phyloP scores from a whole-genome alignment of 2,113 vertebrate species.

The Semnopithecus entellus region DNA sequence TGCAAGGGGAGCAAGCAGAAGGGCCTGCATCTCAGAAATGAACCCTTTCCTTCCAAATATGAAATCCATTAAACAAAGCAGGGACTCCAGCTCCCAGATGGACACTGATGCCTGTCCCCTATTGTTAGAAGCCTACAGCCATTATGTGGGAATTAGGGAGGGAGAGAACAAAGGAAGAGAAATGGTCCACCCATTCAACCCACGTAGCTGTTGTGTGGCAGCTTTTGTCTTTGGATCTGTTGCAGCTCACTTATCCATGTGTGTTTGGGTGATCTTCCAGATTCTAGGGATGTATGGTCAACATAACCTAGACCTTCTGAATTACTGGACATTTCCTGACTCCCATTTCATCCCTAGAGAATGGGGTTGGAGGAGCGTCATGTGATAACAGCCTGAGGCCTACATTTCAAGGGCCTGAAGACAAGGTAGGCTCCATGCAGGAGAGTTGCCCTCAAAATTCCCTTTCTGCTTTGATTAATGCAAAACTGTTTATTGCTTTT shows the following conservation, averaged over 20 bases:
- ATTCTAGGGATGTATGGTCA: background rate
- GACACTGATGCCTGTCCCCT: background rate
- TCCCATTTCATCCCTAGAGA: background rate
- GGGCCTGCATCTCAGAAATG: background rate
- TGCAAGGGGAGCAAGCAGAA: slow-evolving; percentile 24
- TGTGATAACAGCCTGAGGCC: background rate
- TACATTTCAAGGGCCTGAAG: background rate
- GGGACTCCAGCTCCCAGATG: background rate
- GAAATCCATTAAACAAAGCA: background rate
- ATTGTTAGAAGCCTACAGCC: background rate
- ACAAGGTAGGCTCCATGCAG: background rate
- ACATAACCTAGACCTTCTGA: background rate
- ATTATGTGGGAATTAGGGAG: background rate
- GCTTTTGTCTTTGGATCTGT: background rate
- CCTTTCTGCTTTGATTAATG: background rate
- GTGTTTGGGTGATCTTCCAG: background rate
- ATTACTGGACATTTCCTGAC: background rate
- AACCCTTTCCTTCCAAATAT: background rate
- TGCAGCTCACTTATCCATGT: background rate
- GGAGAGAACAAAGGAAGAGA: background rate
- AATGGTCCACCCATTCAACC: background rate
- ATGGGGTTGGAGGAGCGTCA: background rate
- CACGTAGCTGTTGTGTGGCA: background rate
- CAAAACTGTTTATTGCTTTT: slow-evolving; percentile 32
- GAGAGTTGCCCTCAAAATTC: background rate